phyloP scores from a whole-genome alignment of 1,140 invertebrate species.

The Drosophila suzukii region DNA sequence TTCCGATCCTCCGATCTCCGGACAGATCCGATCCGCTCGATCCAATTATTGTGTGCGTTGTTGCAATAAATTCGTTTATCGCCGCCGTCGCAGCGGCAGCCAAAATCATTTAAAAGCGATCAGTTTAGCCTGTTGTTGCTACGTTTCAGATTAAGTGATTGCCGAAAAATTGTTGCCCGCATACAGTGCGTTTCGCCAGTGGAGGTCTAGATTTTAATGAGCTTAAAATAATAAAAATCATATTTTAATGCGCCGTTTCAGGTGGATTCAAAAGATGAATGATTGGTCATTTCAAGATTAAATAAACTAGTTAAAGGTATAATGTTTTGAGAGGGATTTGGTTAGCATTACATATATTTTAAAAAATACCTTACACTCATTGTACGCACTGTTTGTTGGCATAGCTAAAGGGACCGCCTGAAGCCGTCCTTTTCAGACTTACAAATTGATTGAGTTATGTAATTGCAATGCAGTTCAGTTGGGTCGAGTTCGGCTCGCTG shows the following conservation, averaged over 20 bases:
- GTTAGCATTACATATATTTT: too few relatives aligned
- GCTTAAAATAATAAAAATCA: not conserved
- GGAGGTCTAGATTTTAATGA: not conserved
- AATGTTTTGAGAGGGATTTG: too few relatives aligned
- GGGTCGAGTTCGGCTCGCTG: not conserved
- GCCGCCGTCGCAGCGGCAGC: constrained; percentile 66
- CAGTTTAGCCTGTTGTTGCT: constrained; percentile 43
- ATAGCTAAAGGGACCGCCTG: constrained; percentile 1
- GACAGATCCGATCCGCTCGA: constrained; percentile 37
- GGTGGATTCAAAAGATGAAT: too few relatives aligned
- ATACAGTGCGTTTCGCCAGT: constrained; percentile 15
- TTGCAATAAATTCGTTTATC: constrained; percentile 84
- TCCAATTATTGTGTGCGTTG: constrained; percentile 81
- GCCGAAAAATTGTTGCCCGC: constrained; percentile 33
- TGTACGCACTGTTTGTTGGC: constrained; percentile 9
- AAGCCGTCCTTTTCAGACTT: constrained; percentile 34
- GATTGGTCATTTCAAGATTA: too few relatives aligned
- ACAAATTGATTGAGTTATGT: constrained; percentile 83
- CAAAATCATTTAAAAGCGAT: constrained; percentile 82
- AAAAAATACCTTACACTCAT: not conserved
- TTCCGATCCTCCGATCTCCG: not conserved
- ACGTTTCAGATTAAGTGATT: constrained; percentile 48
- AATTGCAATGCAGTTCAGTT: constrained; percentile 54
- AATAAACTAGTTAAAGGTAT: too few relatives aligned
- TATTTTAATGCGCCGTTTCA: too few relatives aligned